Evolutionary conservation across 2,888 invertebrate species (phyloP).

Genomic region (Trypoxylon attenuatum): DNA sequence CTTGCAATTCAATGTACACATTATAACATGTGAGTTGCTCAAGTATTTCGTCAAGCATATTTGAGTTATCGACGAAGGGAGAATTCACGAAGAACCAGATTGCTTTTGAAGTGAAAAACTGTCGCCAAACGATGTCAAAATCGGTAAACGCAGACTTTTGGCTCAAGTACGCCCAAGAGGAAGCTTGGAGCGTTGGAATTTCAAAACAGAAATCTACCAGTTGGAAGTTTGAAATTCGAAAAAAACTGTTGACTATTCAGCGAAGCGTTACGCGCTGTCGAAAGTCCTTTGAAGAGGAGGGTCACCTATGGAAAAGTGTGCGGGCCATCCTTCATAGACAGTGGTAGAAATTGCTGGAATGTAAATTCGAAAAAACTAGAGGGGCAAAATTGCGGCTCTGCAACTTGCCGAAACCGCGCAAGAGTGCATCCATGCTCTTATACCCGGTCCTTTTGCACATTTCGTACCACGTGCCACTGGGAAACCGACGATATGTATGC

Average conservation of each 20-base stretch:
- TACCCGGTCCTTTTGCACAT: slow-evolving; percentile 24
- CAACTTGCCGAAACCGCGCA: background rate
- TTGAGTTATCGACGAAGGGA: slow-evolving; percentile 29
- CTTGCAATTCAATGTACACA: slow-evolving; percentile 47
- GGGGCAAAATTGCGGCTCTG: background rate
- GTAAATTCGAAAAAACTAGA: background rate
- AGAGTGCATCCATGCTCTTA: slow-evolving; percentile 15
- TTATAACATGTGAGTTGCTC: slow-evolving; percentile 19
- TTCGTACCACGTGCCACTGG: slow-evolving; percentile 63
- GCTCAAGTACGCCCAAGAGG: no score
- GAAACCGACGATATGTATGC: slow-evolving; percentile 70
- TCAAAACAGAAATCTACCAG: no score
- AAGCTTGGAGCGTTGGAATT: no score
- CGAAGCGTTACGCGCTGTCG: no score
- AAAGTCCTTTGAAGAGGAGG: no score
- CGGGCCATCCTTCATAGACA: no score
- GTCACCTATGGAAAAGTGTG: no score
- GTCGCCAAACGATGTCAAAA: no score
- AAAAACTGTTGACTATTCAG: no score
- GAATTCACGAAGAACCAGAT: slow-evolving; percentile 13
- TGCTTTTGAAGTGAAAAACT: slow-evolving; percentile 25
- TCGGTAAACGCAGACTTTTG: no score
- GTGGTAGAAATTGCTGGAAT: background rate
- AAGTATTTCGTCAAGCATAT: slow-evolving; percentile 40
- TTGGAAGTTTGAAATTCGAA: no score